These are phyloP conservation scores for Pherbina coryleti DNA, from an alignment of 2,888 invertebrate genomes.

Conservation along the genomic window DNA sequence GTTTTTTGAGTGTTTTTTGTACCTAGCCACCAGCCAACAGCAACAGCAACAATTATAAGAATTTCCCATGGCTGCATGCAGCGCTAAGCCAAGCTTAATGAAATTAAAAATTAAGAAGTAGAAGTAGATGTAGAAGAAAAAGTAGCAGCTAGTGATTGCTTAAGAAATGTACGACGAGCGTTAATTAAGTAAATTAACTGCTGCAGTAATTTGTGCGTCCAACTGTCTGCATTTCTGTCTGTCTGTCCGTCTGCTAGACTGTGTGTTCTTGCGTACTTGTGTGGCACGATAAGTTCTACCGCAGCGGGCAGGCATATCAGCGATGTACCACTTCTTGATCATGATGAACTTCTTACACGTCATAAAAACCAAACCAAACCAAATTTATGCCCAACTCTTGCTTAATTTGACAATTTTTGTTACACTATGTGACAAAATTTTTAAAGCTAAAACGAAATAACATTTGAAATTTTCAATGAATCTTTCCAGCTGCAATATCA, in stretches of 20 bases:
- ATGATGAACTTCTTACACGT: slow-evolving; percentile 15
- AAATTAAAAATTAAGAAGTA: not conserved
- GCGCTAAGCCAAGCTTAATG: not conserved
- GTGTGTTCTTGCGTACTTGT: not conserved
- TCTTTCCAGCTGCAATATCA: no score
- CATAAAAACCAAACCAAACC: not conserved
- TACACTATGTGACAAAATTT: not conserved
- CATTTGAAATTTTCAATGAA: no score
- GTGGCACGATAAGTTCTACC: not conserved
- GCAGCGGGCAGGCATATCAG: slow-evolving; percentile 37
- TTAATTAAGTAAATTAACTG: slow-evolving; percentile 11
- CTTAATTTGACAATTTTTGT: not conserved
- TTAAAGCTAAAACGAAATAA: not conserved
- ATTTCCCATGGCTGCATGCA: not conserved
- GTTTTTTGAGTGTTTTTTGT: no score
- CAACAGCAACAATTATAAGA: slow-evolving; percentile 1
- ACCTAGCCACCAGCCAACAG: not conserved
- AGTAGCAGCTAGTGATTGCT: not conserved
- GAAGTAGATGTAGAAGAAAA: not conserved
- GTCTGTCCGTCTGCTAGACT: not conserved
- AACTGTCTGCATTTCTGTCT: not conserved
- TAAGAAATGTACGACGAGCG: not conserved
- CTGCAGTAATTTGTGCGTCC: not conserved
- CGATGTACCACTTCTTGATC: slow-evolving; percentile 41
- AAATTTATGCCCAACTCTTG: not conserved